Evolutionary conservation across 2,797 vertebrate genomes (phyloP), one percentile per base, ranked within the genome.

Genomic region (Lepus oiostolus): DNA sequence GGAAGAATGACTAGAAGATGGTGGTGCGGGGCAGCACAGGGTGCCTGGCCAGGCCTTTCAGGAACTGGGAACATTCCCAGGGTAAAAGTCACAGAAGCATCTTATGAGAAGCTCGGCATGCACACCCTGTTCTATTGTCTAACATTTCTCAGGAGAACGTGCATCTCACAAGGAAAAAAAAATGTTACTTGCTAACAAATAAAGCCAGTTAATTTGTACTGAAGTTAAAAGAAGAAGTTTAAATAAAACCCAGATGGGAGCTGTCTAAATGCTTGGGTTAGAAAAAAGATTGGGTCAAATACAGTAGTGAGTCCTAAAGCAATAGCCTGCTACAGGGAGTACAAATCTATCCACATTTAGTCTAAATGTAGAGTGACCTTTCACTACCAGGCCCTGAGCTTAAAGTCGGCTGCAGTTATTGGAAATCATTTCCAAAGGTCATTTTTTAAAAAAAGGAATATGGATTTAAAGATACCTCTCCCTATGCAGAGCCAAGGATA

Each of bases 371-470:
- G 90, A 85, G 95, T 98, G 98, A 98, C 98, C 98, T 98, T 98
- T 98, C 7, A n/a, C 0, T 0, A 96, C 82, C 82, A 95, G 92
- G 96, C 96, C 97, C 97, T 97, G 96, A 98, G 97, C 97, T 97
- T 97, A 94, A 96, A 96, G 97, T 97, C 80, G 58, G 95, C 95
- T 97, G 84, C 81, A 95, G 95, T 97, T 98, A 98, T 98, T 98
- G 97, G 96, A 98, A 98, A 97, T 98, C 95, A 97, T 98, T 98
- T 97, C 91, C 97, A 98, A 98, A 98, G 98, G 98, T 98, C 97
- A 98, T 95, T 94, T 95, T 93, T 96, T 85, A 80, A 93, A 96
- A 96, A 97, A 96, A 70, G 87, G 91, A 97, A 94, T 93, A 95
- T 28, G 89, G 96, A 96, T 96, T 95, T 95, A 97, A 96, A 96